phyloP scores from a whole-genome alignment of 1,140 invertebrate genomes.

The Diabrotica virgifera region DNA sequence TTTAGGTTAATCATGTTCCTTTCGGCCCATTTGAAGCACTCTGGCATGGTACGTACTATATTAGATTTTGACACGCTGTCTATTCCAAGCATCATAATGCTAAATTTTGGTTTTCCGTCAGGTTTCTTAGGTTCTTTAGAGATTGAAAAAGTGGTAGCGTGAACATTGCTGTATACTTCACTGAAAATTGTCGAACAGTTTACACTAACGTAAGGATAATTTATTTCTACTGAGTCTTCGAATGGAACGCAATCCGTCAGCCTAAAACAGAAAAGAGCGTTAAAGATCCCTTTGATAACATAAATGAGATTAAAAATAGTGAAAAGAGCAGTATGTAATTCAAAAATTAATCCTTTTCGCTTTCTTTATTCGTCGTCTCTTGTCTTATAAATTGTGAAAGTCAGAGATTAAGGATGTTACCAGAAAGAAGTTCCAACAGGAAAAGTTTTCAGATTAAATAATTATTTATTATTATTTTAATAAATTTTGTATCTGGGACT shows the following conservation, averaged over 20 bases:
- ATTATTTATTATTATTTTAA: too few species aligned
- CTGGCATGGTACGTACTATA: conserved; percentile 70
- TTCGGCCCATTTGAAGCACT: conserved; percentile 60
- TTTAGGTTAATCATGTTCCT: conserved; percentile 51
- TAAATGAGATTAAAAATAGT: too few species aligned
- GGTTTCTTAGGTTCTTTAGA: conserved; percentile 36
- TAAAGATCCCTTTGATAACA: too few species aligned
- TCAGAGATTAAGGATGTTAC: too few species aligned
- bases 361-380: too few species aligned
- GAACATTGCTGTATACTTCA: conserved; percentile 52
- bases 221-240: conserved; percentile 41
- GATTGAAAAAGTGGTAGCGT: conserved; percentile 39
- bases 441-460: too few species aligned
- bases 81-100: conserved; percentile 73
- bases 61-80: conserved; percentile 79
- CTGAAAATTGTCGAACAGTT: conserved; percentile 43
- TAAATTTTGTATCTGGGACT: too few species aligned
- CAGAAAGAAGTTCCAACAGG: too few species aligned
- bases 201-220: conserved; percentile 48
- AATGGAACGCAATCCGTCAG: conserved; percentile 49
- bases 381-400: too few species aligned
- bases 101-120: conserved; percentile 42
- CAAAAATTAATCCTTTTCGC: too few species aligned
- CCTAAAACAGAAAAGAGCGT: conserved; percentile 36
- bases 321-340: too few species aligned